Evolutionary conservation across 2,113 vertebrate species (phyloP).

Genomic region (Dicerorhinus sumatrensis): DNA sequence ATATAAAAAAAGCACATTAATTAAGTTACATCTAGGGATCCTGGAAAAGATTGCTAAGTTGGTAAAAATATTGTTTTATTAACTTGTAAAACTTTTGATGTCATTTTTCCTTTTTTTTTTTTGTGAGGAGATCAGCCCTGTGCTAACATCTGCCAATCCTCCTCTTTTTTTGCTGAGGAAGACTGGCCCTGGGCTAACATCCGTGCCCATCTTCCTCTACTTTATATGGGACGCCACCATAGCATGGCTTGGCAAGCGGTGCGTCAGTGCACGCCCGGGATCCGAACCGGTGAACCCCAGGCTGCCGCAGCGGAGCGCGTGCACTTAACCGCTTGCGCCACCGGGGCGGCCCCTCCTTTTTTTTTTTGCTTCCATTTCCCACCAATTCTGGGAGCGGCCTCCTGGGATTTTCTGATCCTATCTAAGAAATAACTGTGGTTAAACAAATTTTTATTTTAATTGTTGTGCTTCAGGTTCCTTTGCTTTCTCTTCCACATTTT

Average conservation of each 20-base stretch:
- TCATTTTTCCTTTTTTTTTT: conserved; percentile 11
- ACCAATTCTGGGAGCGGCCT: not conserved
- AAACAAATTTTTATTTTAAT: conserved; percentile 11
- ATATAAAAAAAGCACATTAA: not conserved
- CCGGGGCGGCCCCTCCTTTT: no score
- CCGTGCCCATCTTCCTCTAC: no score
- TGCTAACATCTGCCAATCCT: no score
- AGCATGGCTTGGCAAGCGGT: no score
- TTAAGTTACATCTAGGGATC: not conserved
- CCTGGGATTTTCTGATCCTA: not conserved
- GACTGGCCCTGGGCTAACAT: no score
- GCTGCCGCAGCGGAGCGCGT: no score
- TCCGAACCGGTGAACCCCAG: no score
- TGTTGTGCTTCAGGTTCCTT: not conserved
- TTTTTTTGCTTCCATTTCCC: not conserved
- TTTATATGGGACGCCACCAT: no score
- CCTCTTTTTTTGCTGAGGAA: no score
- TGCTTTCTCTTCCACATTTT: not conserved
- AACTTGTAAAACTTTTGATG: not conserved
- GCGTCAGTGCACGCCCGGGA: no score
- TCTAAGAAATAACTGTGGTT: not conserved
- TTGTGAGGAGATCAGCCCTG: no score
- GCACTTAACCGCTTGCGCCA: no score
- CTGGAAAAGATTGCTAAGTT: not conserved
- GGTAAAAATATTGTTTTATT: not conserved